Percentiles rank a stretch among this genome's conserved stretches.
These are phyloP conservation scores for Erethizon dorsatum DNA, from an alignment of 2,797 vertebrate species.

Conservation along the genomic window DNA sequence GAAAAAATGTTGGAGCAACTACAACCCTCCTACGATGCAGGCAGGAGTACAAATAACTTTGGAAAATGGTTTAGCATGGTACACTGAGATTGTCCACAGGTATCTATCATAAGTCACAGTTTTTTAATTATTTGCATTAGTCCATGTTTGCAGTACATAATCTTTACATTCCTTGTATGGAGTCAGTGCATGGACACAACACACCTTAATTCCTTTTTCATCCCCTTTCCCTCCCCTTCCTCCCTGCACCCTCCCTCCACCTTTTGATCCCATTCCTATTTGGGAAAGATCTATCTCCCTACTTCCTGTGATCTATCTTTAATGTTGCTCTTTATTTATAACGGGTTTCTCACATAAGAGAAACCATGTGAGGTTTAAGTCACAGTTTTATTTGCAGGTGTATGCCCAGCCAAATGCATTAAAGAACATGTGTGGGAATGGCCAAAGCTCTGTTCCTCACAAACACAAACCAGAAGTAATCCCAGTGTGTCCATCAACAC, in stretches of 20 bases:
- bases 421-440: too few relatives aligned
- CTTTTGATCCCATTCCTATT: background rate
- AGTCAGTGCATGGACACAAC: background rate
- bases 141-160: background rate
- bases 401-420: too few relatives aligned
- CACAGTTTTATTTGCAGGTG: background rate
- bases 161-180: background rate
- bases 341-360: background rate
- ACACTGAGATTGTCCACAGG: rapidly evolving
- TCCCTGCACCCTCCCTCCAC: background rate
- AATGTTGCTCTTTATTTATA: background rate
- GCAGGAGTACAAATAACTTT: rapidly evolving
- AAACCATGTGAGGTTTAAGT: background rate
- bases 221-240: background rate
- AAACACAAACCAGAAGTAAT: background rate
- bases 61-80: background rate
- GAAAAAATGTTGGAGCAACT: background rate
- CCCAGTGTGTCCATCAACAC: background rate
- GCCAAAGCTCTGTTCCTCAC: background rate
- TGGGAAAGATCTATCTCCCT: background rate
- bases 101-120: rapidly evolving
- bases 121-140: background rate
- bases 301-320: background rate
- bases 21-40: background rate
- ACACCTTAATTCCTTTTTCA: background rate